Conservation (phyloP, 2,113 vertebrate genomes). For the Solenodon paradoxus region DNA sequence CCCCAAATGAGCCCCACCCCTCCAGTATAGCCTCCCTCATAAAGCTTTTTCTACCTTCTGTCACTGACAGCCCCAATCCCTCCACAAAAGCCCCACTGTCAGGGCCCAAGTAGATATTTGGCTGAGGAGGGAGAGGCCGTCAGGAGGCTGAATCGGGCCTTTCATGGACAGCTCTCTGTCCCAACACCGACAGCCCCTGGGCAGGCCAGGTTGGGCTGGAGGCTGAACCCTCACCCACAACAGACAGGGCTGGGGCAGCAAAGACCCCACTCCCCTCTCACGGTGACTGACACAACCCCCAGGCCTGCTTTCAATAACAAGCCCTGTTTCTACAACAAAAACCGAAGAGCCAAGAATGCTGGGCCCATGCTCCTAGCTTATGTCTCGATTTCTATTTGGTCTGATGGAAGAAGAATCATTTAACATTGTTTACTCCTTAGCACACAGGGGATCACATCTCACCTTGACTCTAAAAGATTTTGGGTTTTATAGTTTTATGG, state of each 20-base stretch:
- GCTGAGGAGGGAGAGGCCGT: background rate
- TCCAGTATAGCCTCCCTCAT: background rate
- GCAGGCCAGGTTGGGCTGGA: slow-evolving; percentile 74
- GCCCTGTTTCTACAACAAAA: slow-evolving; percentile 40
- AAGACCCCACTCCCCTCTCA: slow-evolving; percentile 54
- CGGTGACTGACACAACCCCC: background rate
- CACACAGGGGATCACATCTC: background rate
- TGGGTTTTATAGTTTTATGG: too few relatives aligned
- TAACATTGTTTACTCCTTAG: too few relatives aligned
- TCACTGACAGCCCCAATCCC: background rate
- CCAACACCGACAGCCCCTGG: slow-evolving; percentile 78
- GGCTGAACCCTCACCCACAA: background rate
- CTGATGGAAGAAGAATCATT: background rate
- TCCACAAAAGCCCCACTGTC: slow-evolving; percentile 42
- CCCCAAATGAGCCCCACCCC: background rate
- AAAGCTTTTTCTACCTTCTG: background rate
- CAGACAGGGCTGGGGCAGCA: slow-evolving; percentile 62
- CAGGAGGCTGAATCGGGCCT: slow-evolving; percentile 18
- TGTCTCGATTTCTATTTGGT: background rate
- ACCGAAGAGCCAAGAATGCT: background rate
- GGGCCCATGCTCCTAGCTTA: fast-evolving
- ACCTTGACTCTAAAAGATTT: too few relatives aligned
- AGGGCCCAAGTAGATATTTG: background rate
- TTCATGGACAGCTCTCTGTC: slow-evolving; percentile 67
- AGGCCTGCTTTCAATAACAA: background rate